These are phyloP conservation scores for Sinella curviseta DNA, from an alignment of 1,140 invertebrate genomes.

Conservation along the genomic window DNA sequence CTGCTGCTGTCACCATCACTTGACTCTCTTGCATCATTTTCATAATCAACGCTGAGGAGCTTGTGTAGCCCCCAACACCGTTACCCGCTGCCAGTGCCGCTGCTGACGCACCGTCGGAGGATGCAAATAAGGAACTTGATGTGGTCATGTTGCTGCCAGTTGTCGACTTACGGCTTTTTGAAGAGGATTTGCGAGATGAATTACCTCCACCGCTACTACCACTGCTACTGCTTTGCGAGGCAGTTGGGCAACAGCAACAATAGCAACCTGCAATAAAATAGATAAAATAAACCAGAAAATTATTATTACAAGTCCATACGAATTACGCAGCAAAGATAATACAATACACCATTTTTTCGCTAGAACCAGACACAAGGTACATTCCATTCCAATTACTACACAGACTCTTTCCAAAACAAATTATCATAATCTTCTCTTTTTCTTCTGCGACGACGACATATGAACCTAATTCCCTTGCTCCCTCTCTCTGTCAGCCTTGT, in stretches of 20 bases:
- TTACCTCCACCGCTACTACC: neutral
- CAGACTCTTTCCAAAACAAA: too few relatives aligned
- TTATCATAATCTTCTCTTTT: too few relatives aligned
- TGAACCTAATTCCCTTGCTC: too few relatives aligned
- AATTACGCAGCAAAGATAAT: neutral
- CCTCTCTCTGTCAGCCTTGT: too few relatives aligned
- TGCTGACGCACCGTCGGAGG: neutral
- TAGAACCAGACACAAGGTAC: too few relatives aligned
- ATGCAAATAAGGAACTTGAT: conserved; percentile 17
- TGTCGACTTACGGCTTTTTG: conserved; percentile 22
- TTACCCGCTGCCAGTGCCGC: neutral
- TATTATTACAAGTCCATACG: neutral
- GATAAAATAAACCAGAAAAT: neutral
- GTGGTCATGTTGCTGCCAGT: neutral
- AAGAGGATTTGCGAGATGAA: conserved; percentile 30
- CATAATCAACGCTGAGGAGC: conserved; percentile 1
- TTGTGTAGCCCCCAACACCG: neutral
- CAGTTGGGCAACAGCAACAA: conserved; percentile 35
- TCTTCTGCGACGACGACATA: too few relatives aligned
- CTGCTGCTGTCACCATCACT: conserved; percentile 15
- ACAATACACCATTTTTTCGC: neutral
- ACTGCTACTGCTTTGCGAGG: conserved; percentile 23
- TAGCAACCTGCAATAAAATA: conserved; percentile 28
- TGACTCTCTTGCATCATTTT: conserved; percentile 25
- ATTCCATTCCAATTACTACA: too few relatives aligned